Evolutionary conservation across 2,888 invertebrate genomes (phyloP), one percentile per base, ranked within the genome.

Genomic region (Drosophila lutescens): DNA sequence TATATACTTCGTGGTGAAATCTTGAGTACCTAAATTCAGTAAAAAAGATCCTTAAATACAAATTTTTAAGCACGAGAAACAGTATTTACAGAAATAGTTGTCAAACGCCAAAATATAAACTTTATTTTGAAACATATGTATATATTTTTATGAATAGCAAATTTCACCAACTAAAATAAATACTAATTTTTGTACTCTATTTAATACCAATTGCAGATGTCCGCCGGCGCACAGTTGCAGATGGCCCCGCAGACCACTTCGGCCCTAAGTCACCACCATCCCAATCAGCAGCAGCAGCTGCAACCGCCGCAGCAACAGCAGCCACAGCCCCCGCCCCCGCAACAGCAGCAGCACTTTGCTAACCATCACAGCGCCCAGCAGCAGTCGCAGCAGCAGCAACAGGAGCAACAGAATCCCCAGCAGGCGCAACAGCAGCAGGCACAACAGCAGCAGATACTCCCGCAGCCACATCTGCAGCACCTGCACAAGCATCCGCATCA

Each of bases 151-250:
- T 34, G 34, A 12, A 1, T 4, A 40, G 40, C 4, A 2, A 40
- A 15, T 4, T 9, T 1, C 4, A 8, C 9, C 26, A 26, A 26
- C 6, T 7, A 15, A 15, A 1, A 40, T 15, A 1, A 1, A 9
- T 1, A 44, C 44, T 23, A 23, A 47, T 20, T 12, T 9, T 12
- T 0, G 23, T 4, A 34, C 5, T 56, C 2, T 26, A 6, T 4
- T 49, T 13, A 8, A 5, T n/a, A 2, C 8, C 20, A 20, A 34
- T 90, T 89, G 90, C 94, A 97, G 97, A 97, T 97, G 97, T 97
- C 97, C 95, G 97, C 97, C 95, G 97, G 97, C 94, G 96, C 97
- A 94, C 97, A 97, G 95, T 95, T 97, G 96, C 97, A 97, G 96
- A 97, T 97, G 97, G 97, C 97, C 96, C 97, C 97, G 94, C 97